A percentile compares a stretch with the other conserved stretches of the same genome.
Conservation (phyloP, 2,113 vertebrate genomes). For the Saccopteryx leptura region DNA sequence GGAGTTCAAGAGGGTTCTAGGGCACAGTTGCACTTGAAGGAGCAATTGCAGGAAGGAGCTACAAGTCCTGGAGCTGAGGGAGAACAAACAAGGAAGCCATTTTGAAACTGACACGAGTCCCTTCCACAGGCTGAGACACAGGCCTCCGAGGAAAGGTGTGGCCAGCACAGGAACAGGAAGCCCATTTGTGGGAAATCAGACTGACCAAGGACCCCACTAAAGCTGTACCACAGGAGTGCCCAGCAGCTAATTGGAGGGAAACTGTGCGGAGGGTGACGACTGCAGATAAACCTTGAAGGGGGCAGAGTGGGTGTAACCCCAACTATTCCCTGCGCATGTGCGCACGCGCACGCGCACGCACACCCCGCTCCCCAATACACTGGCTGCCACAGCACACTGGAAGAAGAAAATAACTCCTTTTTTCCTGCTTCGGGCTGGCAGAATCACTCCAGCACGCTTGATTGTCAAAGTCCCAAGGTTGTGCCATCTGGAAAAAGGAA, state of each 20-base stretch:
- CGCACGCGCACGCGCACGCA: background rate
- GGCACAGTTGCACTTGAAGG: fast-evolving
- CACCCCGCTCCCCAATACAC: fast-evolving
- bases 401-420: background rate
- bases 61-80: background rate
- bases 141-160: background rate
- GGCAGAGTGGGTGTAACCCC: background rate
- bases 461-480: background rate
- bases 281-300: background rate
- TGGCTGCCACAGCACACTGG: background rate
- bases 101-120: background rate
- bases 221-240: background rate
- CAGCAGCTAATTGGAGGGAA: background rate
- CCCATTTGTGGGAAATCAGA: background rate
- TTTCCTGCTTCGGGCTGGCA: background rate
- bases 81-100: background rate
- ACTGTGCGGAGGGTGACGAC: background rate
- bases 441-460: background rate
- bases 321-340: too few relatives aligned
- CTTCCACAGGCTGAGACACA: background rate
- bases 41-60: background rate
- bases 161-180: background rate
- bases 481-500: background rate
- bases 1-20: background rate
- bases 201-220: background rate